phyloP scores from a whole-genome alignment of 2,113 vertebrate genomes.

The Trachemys scripta region DNA sequence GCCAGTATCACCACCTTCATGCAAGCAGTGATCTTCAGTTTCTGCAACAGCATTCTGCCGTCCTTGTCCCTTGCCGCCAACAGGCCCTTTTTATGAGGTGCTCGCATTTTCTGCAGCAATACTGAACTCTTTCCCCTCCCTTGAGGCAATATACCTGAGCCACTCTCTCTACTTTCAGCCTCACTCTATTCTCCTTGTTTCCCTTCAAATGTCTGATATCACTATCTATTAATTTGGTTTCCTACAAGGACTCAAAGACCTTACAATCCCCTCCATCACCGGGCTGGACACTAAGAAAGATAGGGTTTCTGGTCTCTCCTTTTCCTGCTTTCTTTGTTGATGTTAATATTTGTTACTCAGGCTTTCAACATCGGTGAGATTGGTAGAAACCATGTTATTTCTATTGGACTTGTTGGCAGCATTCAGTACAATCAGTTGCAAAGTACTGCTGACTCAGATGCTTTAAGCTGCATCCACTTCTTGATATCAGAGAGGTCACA shows the following conservation, averaged over 20 bases:
- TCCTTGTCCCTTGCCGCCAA: not conserved
- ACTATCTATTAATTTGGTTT: not conserved
- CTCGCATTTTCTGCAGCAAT: no score
- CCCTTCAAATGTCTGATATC: not conserved
- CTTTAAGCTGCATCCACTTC: not conserved
- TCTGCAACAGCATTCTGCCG: not conserved
- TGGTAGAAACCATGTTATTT: not conserved
- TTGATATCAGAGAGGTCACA: not conserved
- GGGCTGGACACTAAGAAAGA: not conserved
- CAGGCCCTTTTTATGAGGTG: no score
- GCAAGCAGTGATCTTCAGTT: not conserved
- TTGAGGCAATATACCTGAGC: not conserved
- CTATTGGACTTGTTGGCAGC: not conserved
- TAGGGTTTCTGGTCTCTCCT: not conserved
- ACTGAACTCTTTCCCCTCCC: no score
- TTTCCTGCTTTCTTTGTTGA: not conserved
- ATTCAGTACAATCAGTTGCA: not conserved
- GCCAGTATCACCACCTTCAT: rapidly evolving
- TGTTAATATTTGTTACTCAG: not conserved
- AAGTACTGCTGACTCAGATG: not conserved
- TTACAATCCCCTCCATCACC: not conserved
- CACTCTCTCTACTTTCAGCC: not conserved
- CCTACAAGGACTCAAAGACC: not conserved
- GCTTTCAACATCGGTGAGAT: not conserved
- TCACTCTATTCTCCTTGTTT: not conserved